These are phyloP conservation scores for Chlamydotis undulata DNA, from an alignment of 2,113 vertebrate species.

Conservation along the genomic window DNA sequence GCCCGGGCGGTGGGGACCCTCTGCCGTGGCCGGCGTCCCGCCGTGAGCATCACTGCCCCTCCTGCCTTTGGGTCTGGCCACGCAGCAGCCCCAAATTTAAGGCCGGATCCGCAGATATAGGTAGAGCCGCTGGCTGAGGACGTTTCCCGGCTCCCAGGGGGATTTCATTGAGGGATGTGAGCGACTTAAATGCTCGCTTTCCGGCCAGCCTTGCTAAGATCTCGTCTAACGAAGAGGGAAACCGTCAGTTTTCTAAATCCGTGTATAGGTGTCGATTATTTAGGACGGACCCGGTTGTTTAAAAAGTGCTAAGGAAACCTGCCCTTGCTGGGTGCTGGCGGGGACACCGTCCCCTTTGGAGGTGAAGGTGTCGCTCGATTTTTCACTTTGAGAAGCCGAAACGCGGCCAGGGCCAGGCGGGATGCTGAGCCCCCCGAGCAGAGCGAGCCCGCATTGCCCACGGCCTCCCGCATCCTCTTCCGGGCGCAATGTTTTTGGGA, in stretches of 20 bases:
- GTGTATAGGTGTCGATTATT: fast-evolving
- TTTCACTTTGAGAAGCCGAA: background rate
- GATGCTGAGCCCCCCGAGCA: background rate
- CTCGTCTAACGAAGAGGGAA: background rate
- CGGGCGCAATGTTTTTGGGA: background rate
- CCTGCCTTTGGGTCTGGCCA: background rate
- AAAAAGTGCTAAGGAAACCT: no score
- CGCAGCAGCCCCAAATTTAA: fast-evolving
- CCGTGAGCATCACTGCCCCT: background rate
- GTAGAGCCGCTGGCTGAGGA: fast-evolving
- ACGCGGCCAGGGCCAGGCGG: fast-evolving
- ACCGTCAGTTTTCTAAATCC: fast-evolving
- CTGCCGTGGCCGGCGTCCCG: fast-evolving
- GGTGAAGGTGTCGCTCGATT: fast-evolving
- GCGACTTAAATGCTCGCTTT: background rate
- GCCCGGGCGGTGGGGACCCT: fast-evolving
- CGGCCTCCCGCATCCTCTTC: background rate
- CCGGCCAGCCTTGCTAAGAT: no score
- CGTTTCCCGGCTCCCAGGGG: background rate
- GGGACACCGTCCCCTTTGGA: background rate
- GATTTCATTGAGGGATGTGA: background rate
- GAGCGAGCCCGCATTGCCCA: fast-evolving
- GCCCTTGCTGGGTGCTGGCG: fast-evolving
- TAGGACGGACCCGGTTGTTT: background rate
- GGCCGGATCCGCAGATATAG: fast-evolving